Base-by-base conservation (phyloP, 2,888 invertebrate species). In the Drosophila atripex region DNA sequence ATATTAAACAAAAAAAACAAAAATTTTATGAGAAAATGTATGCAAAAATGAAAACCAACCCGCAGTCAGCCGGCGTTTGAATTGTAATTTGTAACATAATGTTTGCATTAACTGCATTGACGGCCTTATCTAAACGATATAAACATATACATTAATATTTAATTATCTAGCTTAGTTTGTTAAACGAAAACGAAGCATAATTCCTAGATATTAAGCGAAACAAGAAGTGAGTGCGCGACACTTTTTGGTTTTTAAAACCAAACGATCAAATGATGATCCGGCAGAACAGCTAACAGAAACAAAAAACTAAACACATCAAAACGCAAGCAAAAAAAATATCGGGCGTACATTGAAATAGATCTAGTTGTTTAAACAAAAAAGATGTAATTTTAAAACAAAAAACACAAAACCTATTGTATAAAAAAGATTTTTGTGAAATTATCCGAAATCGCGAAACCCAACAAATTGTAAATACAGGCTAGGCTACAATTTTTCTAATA, bases 91-190 rank as follows among this genome's bases (percentile, higher is more conserved):
- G 52, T 71, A 71, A 73, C 61, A 84, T 54, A 71, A 47, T 60
- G 49, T 66, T 77, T 83, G 80, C 86, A 85, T 74, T 71, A 78
- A 78, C 83, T 77, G 84, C 82, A 82, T 82, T 82, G 82, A 82
- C 84, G 82, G 82, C 82, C 82, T 83, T 83, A 83, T 83, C 76
- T 84, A 80, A 80, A 83, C 77, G 83, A 83, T 80, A 80, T 80
- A 80, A 80, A 80, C 65, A 83, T 60, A 71, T 53, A 41, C 53
- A 59, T 60, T 77, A 78, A 77, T 74, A 77, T 76, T 80, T 78
- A 78, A 82, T 77, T 78, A 74, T 70, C 75, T 80, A 83, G 76
- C 66, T 80, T 85, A 83, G 83, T 78, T 82, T 84, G 84, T 83
- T 83, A 85, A 85, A 82, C 75, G 77, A 84, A 78, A 75, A 77